Base-by-base conservation (phyloP, 1,140 invertebrate species). In the Drosophila persimilis region DNA sequence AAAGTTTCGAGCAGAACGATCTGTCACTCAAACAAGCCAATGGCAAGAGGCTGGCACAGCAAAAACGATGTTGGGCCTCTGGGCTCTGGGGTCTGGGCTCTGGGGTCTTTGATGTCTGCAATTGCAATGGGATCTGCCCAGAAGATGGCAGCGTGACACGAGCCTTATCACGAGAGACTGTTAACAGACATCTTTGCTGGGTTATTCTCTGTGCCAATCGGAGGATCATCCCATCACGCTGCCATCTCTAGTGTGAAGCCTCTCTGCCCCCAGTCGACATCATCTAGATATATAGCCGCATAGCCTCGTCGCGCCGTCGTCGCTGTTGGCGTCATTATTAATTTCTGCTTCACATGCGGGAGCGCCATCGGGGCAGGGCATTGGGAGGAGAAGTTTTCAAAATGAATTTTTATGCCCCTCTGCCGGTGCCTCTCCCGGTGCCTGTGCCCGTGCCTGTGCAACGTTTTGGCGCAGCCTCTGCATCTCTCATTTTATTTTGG, bases 331-430 rank as follows among this genome's bases (percentile, higher is more conserved):
- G 71, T 62, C 77, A 74, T 86, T 85, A 86, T 81, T 86, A 85
- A 85, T 85, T 80, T 78, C 70, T 56, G 73, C 67, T 63, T 62
- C 50, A 22, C 15, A 66, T 50, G 54, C 61, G 71, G 60, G 58
- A 26, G 43, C 29, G 66, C 44, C 59, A 48, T 51, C 45, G 58
- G 50, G 71, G 67, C 60, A 56, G 56, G 52, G 53, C 43, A 46
- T 11, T 59, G 53, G 73, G 62, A 43, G 61, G 67, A 80, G 63
- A 63, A 77, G 59, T 64, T 75, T 66, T 77, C 57, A 72, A 73
- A 77, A 81, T 81, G 73, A 86, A 85, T 85, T 73, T 73, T 75
- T 59, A 83, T 81, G 73, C 69, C 78, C 60, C 66, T 76, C 63
- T 57, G 67, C 67, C 20, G 55, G 41, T 41, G 56, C 59, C 17